Percentiles rank a stretch among this genome's conserved stretches.
Conservation (phyloP, 2,113 vertebrate genomes). For the Scortum barcoo region DNA sequence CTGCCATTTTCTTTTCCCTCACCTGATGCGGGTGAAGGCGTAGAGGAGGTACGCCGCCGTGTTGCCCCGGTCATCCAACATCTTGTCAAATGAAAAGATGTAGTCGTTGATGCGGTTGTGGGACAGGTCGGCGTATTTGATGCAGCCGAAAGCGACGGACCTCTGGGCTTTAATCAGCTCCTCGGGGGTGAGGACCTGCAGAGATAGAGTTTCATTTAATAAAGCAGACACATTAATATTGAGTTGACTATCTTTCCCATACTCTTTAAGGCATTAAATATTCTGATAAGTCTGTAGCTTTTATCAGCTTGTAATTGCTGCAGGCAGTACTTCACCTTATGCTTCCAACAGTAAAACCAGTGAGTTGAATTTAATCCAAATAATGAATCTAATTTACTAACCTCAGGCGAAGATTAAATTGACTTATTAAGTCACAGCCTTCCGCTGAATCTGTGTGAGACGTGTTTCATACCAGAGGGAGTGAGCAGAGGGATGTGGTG, state of each 20-base stretch:
- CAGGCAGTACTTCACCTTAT: slow-evolving; percentile 21
- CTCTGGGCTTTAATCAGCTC: slow-evolving; percentile 92
- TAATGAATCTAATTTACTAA: slow-evolving; percentile 50
- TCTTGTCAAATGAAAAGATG: slow-evolving; percentile 98
- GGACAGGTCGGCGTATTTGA: slow-evolving; percentile 97
- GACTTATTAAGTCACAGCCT: slow-evolving; percentile 43
- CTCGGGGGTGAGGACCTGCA: slow-evolving; percentile 87
- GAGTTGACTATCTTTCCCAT: background rate
- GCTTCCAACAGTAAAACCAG: slow-evolving; percentile 22
- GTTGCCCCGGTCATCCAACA: slow-evolving; percentile 98
- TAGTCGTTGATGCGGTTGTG: slow-evolving; percentile 98
- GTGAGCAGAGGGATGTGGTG: background rate
- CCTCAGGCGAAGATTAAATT: slow-evolving; percentile 48
- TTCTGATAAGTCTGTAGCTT: slow-evolving; percentile 33
- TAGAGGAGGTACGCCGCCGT: slow-evolving; percentile 97
- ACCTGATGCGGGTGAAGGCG: slow-evolving; percentile 97
- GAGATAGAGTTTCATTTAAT: background rate
- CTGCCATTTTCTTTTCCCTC: background rate
- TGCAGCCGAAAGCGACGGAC: slow-evolving; percentile 94
- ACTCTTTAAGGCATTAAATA: slow-evolving; percentile 20
- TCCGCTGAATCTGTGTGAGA: slow-evolving; percentile 10
- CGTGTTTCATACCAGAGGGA: background rate
- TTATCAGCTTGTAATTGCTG: slow-evolving; percentile 42
- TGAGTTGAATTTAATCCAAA: slow-evolving; percentile 47
- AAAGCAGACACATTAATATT: background rate